Evolutionary conservation across 2,113 vertebrate genomes (phyloP).

Genomic region (Ibidorhyncha struthersii): DNA sequence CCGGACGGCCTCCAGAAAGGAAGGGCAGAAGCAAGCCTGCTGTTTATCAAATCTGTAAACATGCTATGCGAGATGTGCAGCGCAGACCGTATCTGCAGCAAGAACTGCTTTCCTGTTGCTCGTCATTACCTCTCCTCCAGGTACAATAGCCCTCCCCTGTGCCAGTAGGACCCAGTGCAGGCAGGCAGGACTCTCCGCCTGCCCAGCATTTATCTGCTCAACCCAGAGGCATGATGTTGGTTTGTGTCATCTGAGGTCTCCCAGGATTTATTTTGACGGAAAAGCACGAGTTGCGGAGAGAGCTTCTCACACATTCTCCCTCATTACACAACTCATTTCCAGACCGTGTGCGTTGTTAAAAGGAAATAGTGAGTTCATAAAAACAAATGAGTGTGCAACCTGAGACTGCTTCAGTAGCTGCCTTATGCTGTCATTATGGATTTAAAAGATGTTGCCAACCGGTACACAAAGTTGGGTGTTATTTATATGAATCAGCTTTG

Average conservation of each 20-base stretch:
- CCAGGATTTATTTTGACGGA: not conserved
- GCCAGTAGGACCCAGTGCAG: not conserved
- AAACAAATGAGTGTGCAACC: constrained; percentile 34
- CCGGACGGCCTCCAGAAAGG: not conserved
- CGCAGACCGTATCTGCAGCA: not conserved
- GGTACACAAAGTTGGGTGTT: not conserved
- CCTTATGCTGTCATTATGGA: not conserved
- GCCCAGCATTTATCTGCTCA: not conserved
- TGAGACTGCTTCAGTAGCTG: constrained; percentile 30
- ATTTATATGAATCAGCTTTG: not conserved
- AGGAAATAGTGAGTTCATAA: constrained; percentile 7
- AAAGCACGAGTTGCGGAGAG: not conserved
- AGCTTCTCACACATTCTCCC: constrained; percentile 15
- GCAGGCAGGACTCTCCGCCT: not conserved
- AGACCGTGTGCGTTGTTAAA: not conserved
- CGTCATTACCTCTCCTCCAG: not conserved
- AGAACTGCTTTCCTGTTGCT: not conserved
- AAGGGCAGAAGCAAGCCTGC: constrained; percentile 1
- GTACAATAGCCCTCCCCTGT: not conserved
- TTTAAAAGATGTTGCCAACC: not conserved
- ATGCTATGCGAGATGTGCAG: not conserved
- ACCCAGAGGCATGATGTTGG: not conserved
- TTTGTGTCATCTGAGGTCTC: accelerated
- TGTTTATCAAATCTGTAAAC: constrained; percentile 11
- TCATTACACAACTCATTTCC: constrained; percentile 35